A percentile compares a stretch with the other conserved stretches of the same genome.
phyloP scores from a whole-genome alignment of 92 coral and sea anemone species.

The Porites evermanni region DNA sequence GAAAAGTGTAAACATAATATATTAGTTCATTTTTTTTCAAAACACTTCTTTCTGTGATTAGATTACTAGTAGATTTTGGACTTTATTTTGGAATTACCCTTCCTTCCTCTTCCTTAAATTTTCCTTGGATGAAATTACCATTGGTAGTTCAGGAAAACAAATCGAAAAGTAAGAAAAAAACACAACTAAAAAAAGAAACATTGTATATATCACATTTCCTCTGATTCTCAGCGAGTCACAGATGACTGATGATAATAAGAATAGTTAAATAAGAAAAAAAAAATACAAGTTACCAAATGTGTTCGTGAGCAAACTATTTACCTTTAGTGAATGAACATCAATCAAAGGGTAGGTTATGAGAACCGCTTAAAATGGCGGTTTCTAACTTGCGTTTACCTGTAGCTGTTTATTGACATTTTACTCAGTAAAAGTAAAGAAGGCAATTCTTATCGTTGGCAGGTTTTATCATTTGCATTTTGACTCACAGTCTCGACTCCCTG shows the following conservation, averaged over 20 bases:
- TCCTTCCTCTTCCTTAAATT: neutral
- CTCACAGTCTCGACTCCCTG: neutral
- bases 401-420: neutral
- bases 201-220: neutral
- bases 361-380: neutral
- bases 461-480: neutral
- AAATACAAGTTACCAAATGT: neutral
- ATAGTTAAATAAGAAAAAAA: neutral
- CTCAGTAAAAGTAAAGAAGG: neutral
- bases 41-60: neutral
- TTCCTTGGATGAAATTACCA: neutral
- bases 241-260: neutral
- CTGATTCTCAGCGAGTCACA: neutral
- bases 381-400: neutral
- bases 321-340: constrained; percentile 8
- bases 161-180: neutral
- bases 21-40: neutral
- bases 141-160: neutral
- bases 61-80: neutral
- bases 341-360: neutral
- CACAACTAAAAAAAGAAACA: neutral
- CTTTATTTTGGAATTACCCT: neutral
- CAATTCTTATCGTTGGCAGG: neutral
- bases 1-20: neutral
- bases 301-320: neutral